phyloP scores from a whole-genome alignment of 1,140 invertebrate genomes.

The Apocrypta bakeri region DNA sequence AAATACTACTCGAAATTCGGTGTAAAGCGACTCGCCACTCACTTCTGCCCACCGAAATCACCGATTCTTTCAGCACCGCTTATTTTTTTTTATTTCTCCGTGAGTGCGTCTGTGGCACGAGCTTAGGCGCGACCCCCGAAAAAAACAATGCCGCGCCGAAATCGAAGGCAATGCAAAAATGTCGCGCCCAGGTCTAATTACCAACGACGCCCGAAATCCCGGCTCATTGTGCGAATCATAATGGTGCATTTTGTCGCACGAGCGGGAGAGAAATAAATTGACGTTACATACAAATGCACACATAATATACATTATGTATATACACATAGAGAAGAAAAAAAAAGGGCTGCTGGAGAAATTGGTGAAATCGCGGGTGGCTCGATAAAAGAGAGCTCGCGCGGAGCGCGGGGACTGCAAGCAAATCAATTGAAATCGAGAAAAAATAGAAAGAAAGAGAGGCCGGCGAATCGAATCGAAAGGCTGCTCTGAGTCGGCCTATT shows the following conservation, averaged over 20 bases:
- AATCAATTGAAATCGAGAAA: constrained; percentile 39
- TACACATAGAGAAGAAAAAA: background rate
- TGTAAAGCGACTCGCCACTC: constrained; percentile 11
- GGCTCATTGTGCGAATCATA: constrained; percentile 2
- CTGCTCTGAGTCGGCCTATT: constrained; percentile 53
- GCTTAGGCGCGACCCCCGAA: background rate
- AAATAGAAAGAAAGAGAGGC: constrained; percentile 24
- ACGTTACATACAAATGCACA: background rate
- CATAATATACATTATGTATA: background rate
- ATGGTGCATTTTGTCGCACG: background rate
- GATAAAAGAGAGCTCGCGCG: constrained; percentile 9
- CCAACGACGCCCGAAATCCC: background rate
- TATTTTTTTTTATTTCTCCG: background rate
- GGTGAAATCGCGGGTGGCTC: constrained; percentile 11
- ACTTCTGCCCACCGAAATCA: constrained; percentile 21
- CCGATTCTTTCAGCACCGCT: background rate
- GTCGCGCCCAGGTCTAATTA: constrained; percentile 34
- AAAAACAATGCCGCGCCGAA: background rate
- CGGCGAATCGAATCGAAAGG: constrained; percentile 40
- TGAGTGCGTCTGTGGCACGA: background rate
- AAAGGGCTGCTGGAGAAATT: background rate
- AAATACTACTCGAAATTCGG: constrained; percentile 11
- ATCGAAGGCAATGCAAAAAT: constrained; percentile 29
- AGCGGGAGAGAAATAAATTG: background rate
- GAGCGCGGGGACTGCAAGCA: background rate